Evolutionary conservation across 2,888 invertebrate genomes (phyloP).

Genomic region (Drosophila birchii): DNA sequence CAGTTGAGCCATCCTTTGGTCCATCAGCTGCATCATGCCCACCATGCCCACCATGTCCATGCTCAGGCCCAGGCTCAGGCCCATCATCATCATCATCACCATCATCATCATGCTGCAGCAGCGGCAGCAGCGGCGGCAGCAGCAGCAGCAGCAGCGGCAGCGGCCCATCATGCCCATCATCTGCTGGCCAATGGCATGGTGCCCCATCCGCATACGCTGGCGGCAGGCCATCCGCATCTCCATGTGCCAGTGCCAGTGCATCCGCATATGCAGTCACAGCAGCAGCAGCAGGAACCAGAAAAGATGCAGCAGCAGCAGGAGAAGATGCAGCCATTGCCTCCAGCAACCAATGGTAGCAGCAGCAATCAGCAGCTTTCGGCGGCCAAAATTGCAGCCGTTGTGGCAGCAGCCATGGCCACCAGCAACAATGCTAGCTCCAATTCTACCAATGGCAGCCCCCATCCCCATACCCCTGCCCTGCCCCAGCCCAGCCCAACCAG

Average conservation of each 20-base stretch:
- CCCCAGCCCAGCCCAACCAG: slow-evolving; percentile 53
- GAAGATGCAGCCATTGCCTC: slow-evolving; percentile 21
- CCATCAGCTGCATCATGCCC: slow-evolving; percentile 50
- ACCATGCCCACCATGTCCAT: slow-evolving; percentile 58
- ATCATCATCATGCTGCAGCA: slow-evolving; percentile 41
- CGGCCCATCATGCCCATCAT: slow-evolving; percentile 55
- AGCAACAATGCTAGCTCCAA: slow-evolving; percentile 50
- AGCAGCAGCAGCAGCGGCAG: slow-evolving; percentile 44
- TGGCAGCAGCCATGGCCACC: slow-evolving; percentile 68
- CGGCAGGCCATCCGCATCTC: slow-evolving; percentile 61
- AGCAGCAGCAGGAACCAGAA: slow-evolving; percentile 21
- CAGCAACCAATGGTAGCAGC: slow-evolving; percentile 21
- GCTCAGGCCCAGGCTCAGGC: slow-evolving; percentile 43
- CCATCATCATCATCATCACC: slow-evolving; percentile 50
- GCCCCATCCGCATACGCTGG: slow-evolving; percentile 54
- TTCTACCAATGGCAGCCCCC: slow-evolving; percentile 48
- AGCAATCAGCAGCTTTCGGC: slow-evolving; percentile 51
- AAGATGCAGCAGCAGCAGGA: slow-evolving; percentile 20
- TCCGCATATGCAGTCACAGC: slow-evolving; percentile 35
- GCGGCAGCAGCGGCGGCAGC: slow-evolving; percentile 59
- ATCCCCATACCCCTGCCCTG: slow-evolving; percentile 51
- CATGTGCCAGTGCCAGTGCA: slow-evolving; percentile 54
- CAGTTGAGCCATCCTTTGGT: slow-evolving; percentile 62
- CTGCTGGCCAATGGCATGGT: slow-evolving; percentile 47
- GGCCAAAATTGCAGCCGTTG: slow-evolving; percentile 73